A percentile compares a stretch with the other conserved stretches of the same genome.
These are phyloP conservation scores for Tanypteryx hageni DNA, from an alignment of 2,888 invertebrate species.

Conservation along the genomic window DNA sequence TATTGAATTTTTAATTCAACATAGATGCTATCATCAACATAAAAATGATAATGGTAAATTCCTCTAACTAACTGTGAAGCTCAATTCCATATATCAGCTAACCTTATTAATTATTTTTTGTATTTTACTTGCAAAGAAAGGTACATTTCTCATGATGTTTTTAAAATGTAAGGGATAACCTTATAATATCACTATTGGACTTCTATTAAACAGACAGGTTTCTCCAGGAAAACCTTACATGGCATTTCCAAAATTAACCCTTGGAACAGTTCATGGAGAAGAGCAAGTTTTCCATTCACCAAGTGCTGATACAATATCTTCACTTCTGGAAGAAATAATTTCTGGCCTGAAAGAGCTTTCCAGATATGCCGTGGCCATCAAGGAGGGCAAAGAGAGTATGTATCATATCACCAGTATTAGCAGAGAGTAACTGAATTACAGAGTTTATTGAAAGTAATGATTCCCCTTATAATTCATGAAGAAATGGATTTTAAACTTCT, in stretches of 20 bases:
- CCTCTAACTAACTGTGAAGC: too few relatives aligned
- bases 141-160: too few relatives aligned
- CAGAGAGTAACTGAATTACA: too few relatives aligned
- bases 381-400: conserved; percentile 77
- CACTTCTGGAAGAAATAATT: conserved; percentile 89
- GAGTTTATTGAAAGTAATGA: too few relatives aligned
- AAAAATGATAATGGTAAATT: too few relatives aligned
- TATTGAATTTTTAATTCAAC: too few relatives aligned
- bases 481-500: background rate
- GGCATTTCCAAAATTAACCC: conserved; percentile 76
- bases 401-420: background rate
- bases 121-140: too few relatives aligned
- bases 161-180: too few relatives aligned
- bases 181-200: too few relatives aligned
- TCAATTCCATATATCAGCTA: too few relatives aligned
- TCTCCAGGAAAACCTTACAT: conserved; percentile 88
- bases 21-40: too few relatives aligned
- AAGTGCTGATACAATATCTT: conserved; percentile 90
- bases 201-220: background rate
- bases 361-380: conserved; percentile 87
- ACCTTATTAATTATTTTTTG: too few relatives aligned
- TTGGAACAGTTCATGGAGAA: conserved; percentile 87
- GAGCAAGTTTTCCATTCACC: conserved; percentile 94
- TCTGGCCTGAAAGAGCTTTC: conserved; percentile 92
- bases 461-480: background rate